Percentiles rank a stretch among this genome's conserved stretches.
Evolutionary conservation across 2,888 invertebrate genomes (phyloP).

Genomic region (Loripinus fragilis): DNA sequence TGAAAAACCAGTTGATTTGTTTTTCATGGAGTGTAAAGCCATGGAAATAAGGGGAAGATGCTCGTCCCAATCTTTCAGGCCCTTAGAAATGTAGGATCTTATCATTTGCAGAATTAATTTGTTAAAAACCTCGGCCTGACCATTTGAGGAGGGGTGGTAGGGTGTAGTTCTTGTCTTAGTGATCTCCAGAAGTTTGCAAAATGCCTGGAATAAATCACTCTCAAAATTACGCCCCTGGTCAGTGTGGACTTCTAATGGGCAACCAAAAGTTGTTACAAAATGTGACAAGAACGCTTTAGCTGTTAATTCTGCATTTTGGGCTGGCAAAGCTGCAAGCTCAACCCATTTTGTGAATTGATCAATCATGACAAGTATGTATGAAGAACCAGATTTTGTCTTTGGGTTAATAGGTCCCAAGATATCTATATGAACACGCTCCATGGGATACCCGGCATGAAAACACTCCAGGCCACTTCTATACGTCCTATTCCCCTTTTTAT

Average conservation of each 20-base stretch:
- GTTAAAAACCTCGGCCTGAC: conserved; percentile 30
- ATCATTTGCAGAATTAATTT: conserved; percentile 8
- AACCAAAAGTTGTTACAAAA: conserved; percentile 44
- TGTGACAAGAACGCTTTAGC: conserved; percentile 19
- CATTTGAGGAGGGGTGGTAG: conserved; percentile 33
- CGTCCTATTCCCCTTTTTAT: too few species aligned
- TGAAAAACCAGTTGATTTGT: conserved; percentile 19
- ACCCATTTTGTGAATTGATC: background rate
- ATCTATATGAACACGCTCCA: too few species aligned
- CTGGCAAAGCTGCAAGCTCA: background rate
- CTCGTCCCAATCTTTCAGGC: background rate
- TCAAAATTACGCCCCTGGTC: conserved; percentile 43
- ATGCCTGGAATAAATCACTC: conserved; percentile 22
- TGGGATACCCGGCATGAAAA: too few species aligned
- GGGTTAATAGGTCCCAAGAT: background rate
- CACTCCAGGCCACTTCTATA: too few species aligned
- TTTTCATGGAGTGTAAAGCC: conserved; percentile 20
- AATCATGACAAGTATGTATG: background rate
- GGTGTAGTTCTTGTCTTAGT: conserved; percentile 26
- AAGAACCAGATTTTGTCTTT: background rate
- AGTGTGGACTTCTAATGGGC: conserved; percentile 49
- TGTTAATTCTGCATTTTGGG: background rate
- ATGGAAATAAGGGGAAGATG: conserved; percentile 2
- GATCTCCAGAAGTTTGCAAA: conserved; percentile 36
- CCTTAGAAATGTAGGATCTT: background rate